Conservation (phyloP, 2,113 vertebrate species). For the Hydrochoerus hydrochaeris region DNA sequence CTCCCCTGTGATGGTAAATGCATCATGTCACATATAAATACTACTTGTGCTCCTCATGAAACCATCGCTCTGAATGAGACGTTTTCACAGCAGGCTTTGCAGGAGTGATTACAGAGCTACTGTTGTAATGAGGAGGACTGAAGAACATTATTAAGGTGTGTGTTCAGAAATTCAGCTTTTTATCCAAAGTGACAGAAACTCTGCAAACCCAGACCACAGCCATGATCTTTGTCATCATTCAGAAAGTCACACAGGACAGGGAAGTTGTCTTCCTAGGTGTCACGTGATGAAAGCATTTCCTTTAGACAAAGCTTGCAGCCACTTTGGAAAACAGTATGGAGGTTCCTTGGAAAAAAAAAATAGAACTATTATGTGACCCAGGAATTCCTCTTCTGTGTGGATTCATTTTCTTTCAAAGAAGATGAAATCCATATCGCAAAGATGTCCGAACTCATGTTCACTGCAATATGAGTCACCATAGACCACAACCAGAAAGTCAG, state of each 20-base stretch:
- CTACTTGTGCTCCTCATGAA: background rate
- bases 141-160: too few species aligned
- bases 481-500: accelerated
- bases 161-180: background rate
- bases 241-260: background rate
- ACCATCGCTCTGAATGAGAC: background rate
- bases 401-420: too few species aligned
- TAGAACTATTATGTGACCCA: too few species aligned
- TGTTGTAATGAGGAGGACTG: background rate
- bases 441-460: too few species aligned
- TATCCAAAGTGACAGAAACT: background rate
- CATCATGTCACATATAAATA: background rate
- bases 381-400: background rate
- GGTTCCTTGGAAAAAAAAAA: background rate
- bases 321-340: background rate
- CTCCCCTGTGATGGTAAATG: background rate
- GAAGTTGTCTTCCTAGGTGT: background rate
- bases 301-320: background rate
- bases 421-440: background rate
- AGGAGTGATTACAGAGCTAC: background rate
- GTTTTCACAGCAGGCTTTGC: background rate
- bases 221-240: background rate
- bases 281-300: background rate
- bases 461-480: too few species aligned
- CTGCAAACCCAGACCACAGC: background rate